These are phyloP conservation scores for Torymus auratus DNA, from an alignment of 2,888 invertebrate species.

Conservation along the genomic window DNA sequence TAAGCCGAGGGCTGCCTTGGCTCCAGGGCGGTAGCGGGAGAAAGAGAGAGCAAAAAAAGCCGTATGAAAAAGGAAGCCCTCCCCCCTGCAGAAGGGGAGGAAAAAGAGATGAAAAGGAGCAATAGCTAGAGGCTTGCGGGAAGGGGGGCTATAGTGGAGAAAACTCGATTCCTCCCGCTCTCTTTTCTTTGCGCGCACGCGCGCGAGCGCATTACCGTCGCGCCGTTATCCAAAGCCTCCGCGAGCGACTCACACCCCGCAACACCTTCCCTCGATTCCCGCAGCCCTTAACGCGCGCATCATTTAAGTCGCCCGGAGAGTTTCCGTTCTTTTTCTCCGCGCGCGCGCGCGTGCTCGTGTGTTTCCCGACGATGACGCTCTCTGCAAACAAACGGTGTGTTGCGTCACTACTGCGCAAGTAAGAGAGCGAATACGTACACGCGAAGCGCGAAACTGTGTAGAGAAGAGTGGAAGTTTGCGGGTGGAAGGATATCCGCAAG, in stretches of 20 bases:
- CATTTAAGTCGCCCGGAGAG: conserved; percentile 67
- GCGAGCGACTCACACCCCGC: conserved; percentile 55
- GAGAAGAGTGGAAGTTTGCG: background rate
- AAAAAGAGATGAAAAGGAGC: conserved; percentile 63
- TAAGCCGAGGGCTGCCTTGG: conserved; percentile 71
- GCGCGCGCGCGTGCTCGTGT: conserved; percentile 9
- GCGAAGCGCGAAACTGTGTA: background rate
- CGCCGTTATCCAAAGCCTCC: conserved; percentile 72
- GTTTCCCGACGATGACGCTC: conserved; percentile 18
- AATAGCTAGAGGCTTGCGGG: background rate
- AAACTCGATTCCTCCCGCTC: conserved; percentile 51
- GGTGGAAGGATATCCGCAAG: background rate
- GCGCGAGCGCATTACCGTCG: conserved; percentile 69
- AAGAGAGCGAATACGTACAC: background rate
- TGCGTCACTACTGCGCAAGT: conserved; percentile 24
- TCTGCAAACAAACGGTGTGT: conserved; percentile 37
- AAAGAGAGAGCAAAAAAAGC: conserved; percentile 60
- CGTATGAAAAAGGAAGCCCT: background rate
- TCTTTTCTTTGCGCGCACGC: conserved; percentile 70
- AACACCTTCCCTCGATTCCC: too few relatives aligned
- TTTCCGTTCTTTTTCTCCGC: conserved; percentile 60
- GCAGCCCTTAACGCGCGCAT: conserved; percentile 66
- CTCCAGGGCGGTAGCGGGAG: background rate
- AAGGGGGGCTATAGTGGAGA: background rate
- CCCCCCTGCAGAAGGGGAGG: background rate